Evolutionary conservation across 2,113 vertebrate species (phyloP).

Genomic region (Gasterosteus aculeatus): DNA sequence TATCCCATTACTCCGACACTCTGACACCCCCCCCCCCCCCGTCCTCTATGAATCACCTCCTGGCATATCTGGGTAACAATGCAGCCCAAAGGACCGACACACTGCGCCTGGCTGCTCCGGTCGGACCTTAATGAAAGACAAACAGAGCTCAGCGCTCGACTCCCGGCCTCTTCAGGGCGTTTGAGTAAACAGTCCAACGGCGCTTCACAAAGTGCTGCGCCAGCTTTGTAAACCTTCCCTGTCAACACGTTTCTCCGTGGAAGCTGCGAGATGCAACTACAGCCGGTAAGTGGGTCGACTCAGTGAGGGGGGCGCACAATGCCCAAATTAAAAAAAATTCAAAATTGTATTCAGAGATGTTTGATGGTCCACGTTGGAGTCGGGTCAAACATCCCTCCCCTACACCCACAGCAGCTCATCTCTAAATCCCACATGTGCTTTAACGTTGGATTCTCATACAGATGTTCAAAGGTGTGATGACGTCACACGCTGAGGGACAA

Average conservation of each 20-base stretch:
- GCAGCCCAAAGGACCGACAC: neutral
- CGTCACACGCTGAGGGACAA: no score
- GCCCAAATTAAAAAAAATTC: no score
- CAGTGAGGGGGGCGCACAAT: neutral
- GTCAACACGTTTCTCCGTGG: neutral
- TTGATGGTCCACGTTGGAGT: no score
- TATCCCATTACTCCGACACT: neutral
- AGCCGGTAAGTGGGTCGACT: neutral
- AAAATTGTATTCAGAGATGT: no score
- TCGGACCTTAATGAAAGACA: slow-evolving; percentile 54
- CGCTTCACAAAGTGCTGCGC: neutral
- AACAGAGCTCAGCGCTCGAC: slow-evolving; percentile 46
- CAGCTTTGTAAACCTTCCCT: neutral
- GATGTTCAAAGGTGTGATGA: no score
- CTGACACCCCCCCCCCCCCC: no score
- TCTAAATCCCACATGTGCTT: no score
- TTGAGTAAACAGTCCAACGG: slow-evolving; percentile 31
- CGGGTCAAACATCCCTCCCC: no score
- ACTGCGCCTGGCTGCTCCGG: neutral
- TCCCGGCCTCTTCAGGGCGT: slow-evolving; percentile 30
- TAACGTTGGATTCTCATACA: no score
- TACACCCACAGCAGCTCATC: no score
- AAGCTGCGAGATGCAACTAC: neutral
- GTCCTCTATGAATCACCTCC: neutral
- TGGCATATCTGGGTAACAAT: slow-evolving; percentile 3